phyloP scores from a whole-genome alignment of 64 coral and sea anemone genomes.

The Exaiptasia diaphana region DNA sequence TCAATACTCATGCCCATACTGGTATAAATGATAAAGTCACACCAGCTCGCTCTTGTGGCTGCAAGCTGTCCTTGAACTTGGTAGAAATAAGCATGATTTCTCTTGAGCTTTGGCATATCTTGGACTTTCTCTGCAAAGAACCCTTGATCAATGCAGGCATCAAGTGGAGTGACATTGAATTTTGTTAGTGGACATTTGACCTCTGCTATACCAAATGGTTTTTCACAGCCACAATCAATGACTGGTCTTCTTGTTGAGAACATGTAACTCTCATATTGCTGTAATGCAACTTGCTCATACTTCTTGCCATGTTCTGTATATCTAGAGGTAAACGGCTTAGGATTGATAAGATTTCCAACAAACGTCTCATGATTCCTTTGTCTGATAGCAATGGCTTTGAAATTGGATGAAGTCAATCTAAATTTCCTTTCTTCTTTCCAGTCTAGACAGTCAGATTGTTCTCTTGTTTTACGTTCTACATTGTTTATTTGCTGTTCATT shows the following conservation, averaged over 20 bases:
- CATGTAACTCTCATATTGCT: constrained; percentile 4
- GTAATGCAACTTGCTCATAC: constrained; percentile 2
- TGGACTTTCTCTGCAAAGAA: not conserved
- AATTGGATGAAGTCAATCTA: constrained; percentile 60
- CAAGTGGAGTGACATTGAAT: not conserved
- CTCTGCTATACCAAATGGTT: not conserved
- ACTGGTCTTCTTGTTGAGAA: constrained; percentile 13
- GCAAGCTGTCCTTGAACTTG: constrained; percentile 20
- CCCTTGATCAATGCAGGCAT: not conserved
- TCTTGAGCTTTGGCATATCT: not conserved
- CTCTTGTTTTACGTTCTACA: constrained; percentile 32
- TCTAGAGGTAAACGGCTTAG: constrained; percentile 10
- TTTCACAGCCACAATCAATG: constrained; percentile 2
- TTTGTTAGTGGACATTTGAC: constrained; percentile 10
- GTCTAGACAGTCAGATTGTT: constrained; percentile 21
- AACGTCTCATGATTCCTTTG: constrained; percentile 39
- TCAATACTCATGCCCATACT: constrained; percentile 11
- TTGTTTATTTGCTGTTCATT: constrained; percentile 16
- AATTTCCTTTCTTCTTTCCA: constrained; percentile 47
- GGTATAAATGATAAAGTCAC: constrained; percentile 38
- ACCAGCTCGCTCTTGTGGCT: not conserved
- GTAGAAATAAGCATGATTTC: constrained; percentile 5
- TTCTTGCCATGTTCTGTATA: constrained; percentile 18
- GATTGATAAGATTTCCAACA: constrained; percentile 1
- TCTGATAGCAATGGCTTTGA: not conserved